phyloP scores from a whole-genome alignment of 2,797 vertebrate species.

The Taeniopygia guttata region DNA sequence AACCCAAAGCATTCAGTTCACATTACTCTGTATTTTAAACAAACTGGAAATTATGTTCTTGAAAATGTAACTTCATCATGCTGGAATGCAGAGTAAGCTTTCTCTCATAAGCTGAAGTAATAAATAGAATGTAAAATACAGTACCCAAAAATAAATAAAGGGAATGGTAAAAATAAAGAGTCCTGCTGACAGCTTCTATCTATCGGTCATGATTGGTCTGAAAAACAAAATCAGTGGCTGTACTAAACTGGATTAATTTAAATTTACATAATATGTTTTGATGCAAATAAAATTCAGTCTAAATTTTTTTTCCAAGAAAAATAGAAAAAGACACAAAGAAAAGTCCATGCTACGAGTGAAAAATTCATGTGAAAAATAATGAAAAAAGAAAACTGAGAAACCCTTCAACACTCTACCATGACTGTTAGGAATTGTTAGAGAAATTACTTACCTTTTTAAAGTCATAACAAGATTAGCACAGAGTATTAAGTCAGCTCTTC shows the following conservation, averaged over 20 bases:
- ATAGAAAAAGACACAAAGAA: conserved; percentile 63
- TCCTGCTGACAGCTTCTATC: conserved; percentile 26
- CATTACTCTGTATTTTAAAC: conserved; percentile 29
- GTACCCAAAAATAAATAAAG: conserved; percentile 46
- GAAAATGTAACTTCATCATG: conserved; percentile 41
- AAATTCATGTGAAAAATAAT: conserved; percentile 62
- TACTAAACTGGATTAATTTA: conserved; percentile 32
- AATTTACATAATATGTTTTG: conserved; percentile 37
- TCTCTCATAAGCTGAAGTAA: conserved; percentile 41
- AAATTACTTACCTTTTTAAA: conserved; percentile 81
- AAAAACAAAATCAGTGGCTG: conserved; percentile 52
- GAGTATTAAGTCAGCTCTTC: conserved; percentile 80
- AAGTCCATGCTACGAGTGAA: conserved; percentile 60
- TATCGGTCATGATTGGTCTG: conserved; percentile 37
- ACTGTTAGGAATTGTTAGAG: conserved; percentile 75
- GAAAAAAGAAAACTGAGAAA: conserved; percentile 45
- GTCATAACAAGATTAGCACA: conserved; percentile 80
- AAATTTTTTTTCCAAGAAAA: conserved; percentile 35
- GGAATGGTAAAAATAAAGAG: conserved; percentile 54
- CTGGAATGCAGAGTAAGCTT: conserved; percentile 28
- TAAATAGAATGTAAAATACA: conserved; percentile 45
- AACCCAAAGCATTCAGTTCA: conserved; percentile 40
- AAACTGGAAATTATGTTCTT: conserved; percentile 34
- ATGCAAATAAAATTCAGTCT: conserved; percentile 52
- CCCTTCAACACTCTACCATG: conserved; percentile 61